Evolutionary conservation across 2,888 invertebrate species (phyloP).

Genomic region (Caradrina kadenii): DNA sequence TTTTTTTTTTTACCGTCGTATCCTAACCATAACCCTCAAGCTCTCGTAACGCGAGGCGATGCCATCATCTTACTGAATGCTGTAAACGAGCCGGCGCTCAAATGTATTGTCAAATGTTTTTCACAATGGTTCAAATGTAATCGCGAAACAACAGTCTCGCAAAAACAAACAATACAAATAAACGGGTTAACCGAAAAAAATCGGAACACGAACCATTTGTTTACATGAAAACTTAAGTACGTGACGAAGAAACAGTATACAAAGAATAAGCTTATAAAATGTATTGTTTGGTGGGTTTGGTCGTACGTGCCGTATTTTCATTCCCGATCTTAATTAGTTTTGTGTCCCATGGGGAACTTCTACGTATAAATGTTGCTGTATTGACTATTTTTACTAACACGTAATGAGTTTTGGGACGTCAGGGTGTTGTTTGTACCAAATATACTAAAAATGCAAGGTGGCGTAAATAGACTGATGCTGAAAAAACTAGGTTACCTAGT

Average conservation of each 20-base stretch:
- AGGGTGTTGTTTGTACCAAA: conserved; percentile 11
- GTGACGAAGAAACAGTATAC: conserved; percentile 63
- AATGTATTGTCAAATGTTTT: conserved; percentile 37
- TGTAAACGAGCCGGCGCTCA: conserved; percentile 29
- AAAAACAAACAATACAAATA: conserved; percentile 34
- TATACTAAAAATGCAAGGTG: conserved; percentile 16
- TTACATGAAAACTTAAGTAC: conserved; percentile 68
- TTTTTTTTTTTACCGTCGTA: background rate
- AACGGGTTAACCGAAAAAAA: conserved; percentile 51
- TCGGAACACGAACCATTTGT: conserved; percentile 61
- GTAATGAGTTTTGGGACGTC: conserved; percentile 9
- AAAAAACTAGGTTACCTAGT: conserved; percentile 10
- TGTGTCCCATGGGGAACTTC: conserved; percentile 8
- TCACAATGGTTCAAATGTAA: conserved; percentile 34
- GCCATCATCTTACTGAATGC: conserved; percentile 23
- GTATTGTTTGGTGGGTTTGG: conserved; percentile 25
- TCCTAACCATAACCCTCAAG: background rate
- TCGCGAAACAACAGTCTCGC: conserved; percentile 35
- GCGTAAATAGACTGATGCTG: background rate
- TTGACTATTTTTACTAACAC: conserved; percentile 14
- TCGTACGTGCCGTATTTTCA: conserved; percentile 27
- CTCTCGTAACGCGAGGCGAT: conserved; percentile 4
- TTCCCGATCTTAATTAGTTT: conserved; percentile 44
- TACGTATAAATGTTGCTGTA: conserved; percentile 3
- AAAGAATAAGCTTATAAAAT: conserved; percentile 58